Evolutionary conservation across 2,797 vertebrate genomes (phyloP), one percentile per base, ranked within the genome.

Genomic region (Brotula barbata): DNA sequence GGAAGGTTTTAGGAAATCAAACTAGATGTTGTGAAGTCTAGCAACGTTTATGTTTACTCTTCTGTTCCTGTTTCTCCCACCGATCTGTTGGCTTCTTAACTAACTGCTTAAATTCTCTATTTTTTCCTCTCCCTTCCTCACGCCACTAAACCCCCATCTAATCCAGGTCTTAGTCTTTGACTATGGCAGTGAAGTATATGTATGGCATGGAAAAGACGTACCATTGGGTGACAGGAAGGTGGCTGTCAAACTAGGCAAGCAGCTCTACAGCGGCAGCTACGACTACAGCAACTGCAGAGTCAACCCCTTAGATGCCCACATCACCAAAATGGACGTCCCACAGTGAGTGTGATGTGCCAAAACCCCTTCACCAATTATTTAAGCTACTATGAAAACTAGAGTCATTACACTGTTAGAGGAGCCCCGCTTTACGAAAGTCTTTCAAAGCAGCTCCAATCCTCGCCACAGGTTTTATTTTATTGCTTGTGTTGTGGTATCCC

Each of bases 121-220:
- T 11, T 55, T 17, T 17, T 8, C 40, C 33, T 48, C 41, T 20
- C 37, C 3, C 10, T 21, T 19, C 9, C 33, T 7, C 16, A 4
- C 53, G 1, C 13, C 25, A 31, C 19, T 21, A 3, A 45, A 3
- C 5, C 25, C 9, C 1, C 25, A 34, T 53, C 9, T 11, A 36
- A 36, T 2, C 15, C 76, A 94, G 92, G 92, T 90, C 5, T 78
- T 94, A 48, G 91, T 94, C 75, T 92, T 93, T 81, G 92, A 94
- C 73, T 94, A 93, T 78, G 92, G 92, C 53, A 51, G 88, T 0
- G 92, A 94, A 67, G 87, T 94, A 63, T 94, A 94, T 3, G 88
- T 94, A 1, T 94, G 92, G 92, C 87, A 89, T 1, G 92, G 92
- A 17, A 93, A 93, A 75, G 92, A 93, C 11, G 92, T 93, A 64